Base-by-base conservation (phyloP, 2,888 invertebrate genomes). In the Cephus runcator region DNA sequence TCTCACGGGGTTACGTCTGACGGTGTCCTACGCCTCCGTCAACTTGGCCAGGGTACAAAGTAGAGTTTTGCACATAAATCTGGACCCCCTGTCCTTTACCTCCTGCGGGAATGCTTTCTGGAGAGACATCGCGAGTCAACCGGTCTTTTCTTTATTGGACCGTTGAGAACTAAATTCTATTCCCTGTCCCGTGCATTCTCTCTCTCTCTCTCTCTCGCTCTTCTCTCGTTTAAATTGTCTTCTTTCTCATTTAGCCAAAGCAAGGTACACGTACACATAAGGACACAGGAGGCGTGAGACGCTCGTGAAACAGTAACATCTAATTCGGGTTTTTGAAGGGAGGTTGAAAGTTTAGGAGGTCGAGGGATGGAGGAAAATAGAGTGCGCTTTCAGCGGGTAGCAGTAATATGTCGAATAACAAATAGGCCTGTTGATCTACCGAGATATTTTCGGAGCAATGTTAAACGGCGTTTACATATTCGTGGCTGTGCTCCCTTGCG, bases 31-130 rank as follows among this genome's bases (percentile, higher is more conserved):
- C 87, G 86, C 87, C 88, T 87, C 85, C 86, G 88, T 88, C 88
- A 88, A 87, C 86, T 85, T 85, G 80, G 82, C 80, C 82, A 82
- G 84, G 82, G 83, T 81, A 86, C 86, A 34, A 71, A 84, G 85
- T 56, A 56, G 88, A 90, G 88, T 91, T 91, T 90, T 90, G 88
- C 89, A 90, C 91, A 91, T 91, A 91, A 91, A 91, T 91, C 91
- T 90, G 91, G 88, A 87, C 89, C 87, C 71, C 33, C 71, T 71
- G 33, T 71, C 71, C 56, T 23, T 23, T 71, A 12, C 2, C 71
- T 86, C 89, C 88, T 86, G 83, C 85, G 88, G 87, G 85, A 86
- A 84, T 83, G 81, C 83, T 83, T 86, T 83, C 90, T 86, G 90
- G 81, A 81, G 91, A 89, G 90, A 90, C 84, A 82, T 79, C 85